A percentile compares a stretch with the other conserved stretches of the same genome.
Evolutionary conservation across 2,113 vertebrate genomes (phyloP).

Genomic region (Trogon melanurus): DNA sequence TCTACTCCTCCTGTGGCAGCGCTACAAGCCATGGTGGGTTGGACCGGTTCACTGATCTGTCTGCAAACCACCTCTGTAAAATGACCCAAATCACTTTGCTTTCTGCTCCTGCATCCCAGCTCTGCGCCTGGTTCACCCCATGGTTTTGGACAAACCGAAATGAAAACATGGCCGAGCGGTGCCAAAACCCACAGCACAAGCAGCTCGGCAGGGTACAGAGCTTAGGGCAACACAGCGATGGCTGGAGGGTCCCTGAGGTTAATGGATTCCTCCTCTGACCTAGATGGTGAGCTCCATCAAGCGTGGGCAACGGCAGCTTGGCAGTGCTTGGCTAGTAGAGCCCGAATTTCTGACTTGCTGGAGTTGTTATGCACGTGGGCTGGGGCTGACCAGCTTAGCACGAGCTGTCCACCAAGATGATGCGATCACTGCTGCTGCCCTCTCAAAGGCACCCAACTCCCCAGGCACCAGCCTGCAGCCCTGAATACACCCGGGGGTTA

Average conservation of each 20-base stretch:
- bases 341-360: not conserved
- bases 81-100: not conserved
- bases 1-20: not conserved
- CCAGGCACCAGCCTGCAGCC: not conserved
- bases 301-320: not conserved
- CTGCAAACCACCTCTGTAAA: not conserved
- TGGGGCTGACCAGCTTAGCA: not conserved
- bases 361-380: not conserved
- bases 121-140: not conserved
- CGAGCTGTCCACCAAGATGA: not conserved
- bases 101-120: not conserved
- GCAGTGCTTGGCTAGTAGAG: not conserved
- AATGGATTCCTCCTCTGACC: not conserved
- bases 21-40: fast-evolving
- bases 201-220: not conserved
- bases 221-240: fast-evolving
- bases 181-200: no score
- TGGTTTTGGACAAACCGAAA: not conserved
- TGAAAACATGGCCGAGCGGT: not conserved
- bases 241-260: not conserved
- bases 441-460: not conserved
- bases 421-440: not conserved
- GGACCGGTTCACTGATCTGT: fast-evolving
- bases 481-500: fast-evolving
- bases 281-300: not conserved